Base-by-base conservation (phyloP, 2,888 invertebrate species). In the Danaus chrysippus region DNA sequence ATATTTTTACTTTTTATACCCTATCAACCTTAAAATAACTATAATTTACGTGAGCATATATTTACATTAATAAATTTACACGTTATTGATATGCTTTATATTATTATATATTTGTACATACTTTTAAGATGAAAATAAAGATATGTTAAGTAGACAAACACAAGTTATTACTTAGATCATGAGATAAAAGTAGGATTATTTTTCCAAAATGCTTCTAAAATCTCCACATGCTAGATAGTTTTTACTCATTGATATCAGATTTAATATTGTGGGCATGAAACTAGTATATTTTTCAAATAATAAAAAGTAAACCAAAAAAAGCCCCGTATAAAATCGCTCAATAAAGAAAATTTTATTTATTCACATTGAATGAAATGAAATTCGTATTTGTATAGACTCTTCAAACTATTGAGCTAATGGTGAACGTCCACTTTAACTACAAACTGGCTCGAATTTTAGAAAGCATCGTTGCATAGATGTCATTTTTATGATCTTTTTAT, bases 61-160 rank as follows among this genome's bases (percentile, higher is more conserved):
- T 76, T 66, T 73, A 74, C 73, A 76, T 64, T 59, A 64, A 67
- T 68, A 66, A 70, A 70, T 72, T 78, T 78, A 79, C 73, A 76
- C 75, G 72, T 76, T 71, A 74, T 69, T 85, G 87, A 87, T 87
- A 87, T 87, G 87, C 86, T 79, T 86, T 78, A 77, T 58, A 46
- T n/a, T 43, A 43, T 43, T 43, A 46, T 46, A 63, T 72, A 70
- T 74, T 72, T 76, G 72, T 71, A 69, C 69, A 68, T 59, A 49
- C 54, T 17, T 49, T 49, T 17, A 10, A 49, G 15, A n/a, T 10
- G 17, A 17, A 10, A 17, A 49, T 17, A 17, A 49, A 11, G 17
- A 17, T 49, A 17, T 43, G 43, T 43, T n/a, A 12, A 43, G 43
- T 10, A 43, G n/a, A 43, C n/a, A 43, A 34, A 34, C 23, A 34